These are phyloP conservation scores for Schizotus pectinicornis DNA, from an alignment of 2,888 invertebrate species.

Conservation along the genomic window DNA sequence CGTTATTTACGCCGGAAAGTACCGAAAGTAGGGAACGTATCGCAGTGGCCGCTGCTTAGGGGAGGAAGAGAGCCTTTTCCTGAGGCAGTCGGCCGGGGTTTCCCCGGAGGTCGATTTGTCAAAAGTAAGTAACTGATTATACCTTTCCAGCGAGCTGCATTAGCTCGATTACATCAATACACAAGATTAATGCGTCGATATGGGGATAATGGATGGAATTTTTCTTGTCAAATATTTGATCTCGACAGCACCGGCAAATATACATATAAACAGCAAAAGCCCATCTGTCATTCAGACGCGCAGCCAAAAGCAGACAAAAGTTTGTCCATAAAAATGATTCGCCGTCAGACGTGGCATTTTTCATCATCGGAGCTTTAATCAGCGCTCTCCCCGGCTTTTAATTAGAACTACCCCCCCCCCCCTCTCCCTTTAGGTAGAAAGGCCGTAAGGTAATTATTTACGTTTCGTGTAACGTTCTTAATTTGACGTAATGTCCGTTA, in stretches of 20 bases:
- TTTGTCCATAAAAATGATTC: too few species aligned
- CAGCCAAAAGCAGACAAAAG: too few species aligned
- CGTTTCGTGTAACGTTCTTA: conserved; percentile 27
- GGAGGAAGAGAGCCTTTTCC: neutral
- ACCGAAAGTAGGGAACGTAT: too few species aligned
- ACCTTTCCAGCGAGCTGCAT: conserved; percentile 49
- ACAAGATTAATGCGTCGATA: conserved; percentile 52
- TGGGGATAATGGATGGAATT: conserved; percentile 45
- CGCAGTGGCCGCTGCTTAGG: neutral
- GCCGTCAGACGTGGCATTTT: too few species aligned
- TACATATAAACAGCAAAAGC: conserved; percentile 11
- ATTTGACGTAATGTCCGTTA: conserved; percentile 30
- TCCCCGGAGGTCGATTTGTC: conserved; percentile 49
- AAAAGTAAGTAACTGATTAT: conserved; percentile 51
- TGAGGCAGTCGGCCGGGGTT: conserved; percentile 17
- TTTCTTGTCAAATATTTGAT: conserved; percentile 35
- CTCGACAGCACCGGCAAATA: conserved; percentile 7
- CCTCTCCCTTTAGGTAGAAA: too few species aligned
- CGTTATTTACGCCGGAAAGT: conserved; percentile 32
- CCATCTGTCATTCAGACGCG: conserved; percentile 10
- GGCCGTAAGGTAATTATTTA: conserved; percentile 5
- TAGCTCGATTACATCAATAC: conserved; percentile 55
- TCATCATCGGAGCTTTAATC: too few species aligned
- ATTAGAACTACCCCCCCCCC: too few species aligned
- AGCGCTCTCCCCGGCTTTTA: too few species aligned